These are phyloP conservation scores for Metallyticus violacea DNA, from an alignment of 2,888 invertebrate species.

Conservation along the genomic window DNA sequence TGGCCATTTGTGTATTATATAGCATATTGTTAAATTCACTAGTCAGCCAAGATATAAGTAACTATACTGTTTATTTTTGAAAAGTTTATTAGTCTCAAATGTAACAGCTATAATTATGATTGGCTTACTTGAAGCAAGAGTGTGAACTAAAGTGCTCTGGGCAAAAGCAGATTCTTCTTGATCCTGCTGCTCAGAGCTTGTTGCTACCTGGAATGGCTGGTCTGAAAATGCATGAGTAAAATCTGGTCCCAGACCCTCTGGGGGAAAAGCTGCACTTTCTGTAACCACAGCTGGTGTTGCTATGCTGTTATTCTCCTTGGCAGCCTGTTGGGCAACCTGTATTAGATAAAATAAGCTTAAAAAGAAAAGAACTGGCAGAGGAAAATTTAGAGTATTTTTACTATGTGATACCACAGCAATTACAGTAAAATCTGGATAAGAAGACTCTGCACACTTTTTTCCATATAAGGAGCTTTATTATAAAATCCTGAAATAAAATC, in stretches of 20 bases:
- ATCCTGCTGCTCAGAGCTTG: slow-evolving; percentile 13
- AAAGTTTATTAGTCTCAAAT: no score
- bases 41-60: no score
- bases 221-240: slow-evolving; percentile 32
- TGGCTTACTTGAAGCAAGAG: slow-evolving; percentile 20
- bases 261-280: background rate
- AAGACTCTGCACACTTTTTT: no score
- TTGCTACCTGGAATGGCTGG: slow-evolving; percentile 26
- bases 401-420: no score
- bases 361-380: no score
- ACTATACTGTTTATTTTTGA: no score
- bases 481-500: no score
- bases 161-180: slow-evolving; percentile 23
- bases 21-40: no score
- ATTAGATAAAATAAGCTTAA: background rate
- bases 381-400: background rate
- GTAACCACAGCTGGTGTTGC: background rate
- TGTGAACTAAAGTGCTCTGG: slow-evolving; percentile 23
- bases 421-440: no score
- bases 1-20: no score
- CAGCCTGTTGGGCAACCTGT: background rate
- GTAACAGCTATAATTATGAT: background rate
- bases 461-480: no score
- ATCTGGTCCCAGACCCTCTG: slow-evolving; percentile 22
- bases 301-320: background rate